A percentile compares a stretch with the other conserved stretches of the same genome.
phyloP scores from a whole-genome alignment of 1,140 invertebrate genomes.

The Belonocnema kinseyi region DNA sequence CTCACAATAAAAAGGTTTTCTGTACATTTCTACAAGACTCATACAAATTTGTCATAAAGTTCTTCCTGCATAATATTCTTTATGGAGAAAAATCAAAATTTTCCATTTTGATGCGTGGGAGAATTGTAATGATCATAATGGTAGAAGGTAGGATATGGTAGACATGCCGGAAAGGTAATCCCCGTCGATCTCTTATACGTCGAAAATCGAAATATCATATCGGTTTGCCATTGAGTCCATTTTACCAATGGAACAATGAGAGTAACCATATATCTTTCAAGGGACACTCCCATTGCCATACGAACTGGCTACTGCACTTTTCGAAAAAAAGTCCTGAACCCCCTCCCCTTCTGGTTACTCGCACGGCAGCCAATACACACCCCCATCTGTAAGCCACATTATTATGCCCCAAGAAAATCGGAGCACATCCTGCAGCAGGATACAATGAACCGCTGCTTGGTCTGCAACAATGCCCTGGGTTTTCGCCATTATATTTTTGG shows the following conservation, averaged over 20 bases:
- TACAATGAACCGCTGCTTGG: conserved; percentile 53
- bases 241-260: conserved; percentile 17
- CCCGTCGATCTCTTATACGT: background rate
- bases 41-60: no score
- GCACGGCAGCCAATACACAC: conserved; percentile 42
- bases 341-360: background rate
- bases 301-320: conserved; percentile 49
- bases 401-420: conserved; percentile 55
- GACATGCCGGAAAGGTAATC: background rate
- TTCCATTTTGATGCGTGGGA: conserved; percentile 2
- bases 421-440: conserved; percentile 58
- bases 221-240: conserved; percentile 28
- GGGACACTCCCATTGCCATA: conserved; percentile 12
- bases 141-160: background rate
- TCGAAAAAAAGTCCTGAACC: conserved; percentile 22
- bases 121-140: background rate
- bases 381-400: conserved; percentile 55
- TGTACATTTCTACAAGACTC: no score
- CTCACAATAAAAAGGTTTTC: no score
- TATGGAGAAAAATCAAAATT: background rate
- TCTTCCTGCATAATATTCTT: no score
- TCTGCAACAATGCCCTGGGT: conserved; percentile 55
- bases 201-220: conserved; percentile 13
- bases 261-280: conserved; percentile 52
- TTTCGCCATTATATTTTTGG: conserved; percentile 64